Evolutionary conservation across 1,140 invertebrate genomes (phyloP).

Genomic region (Diabrotica undecimpunctata): DNA sequence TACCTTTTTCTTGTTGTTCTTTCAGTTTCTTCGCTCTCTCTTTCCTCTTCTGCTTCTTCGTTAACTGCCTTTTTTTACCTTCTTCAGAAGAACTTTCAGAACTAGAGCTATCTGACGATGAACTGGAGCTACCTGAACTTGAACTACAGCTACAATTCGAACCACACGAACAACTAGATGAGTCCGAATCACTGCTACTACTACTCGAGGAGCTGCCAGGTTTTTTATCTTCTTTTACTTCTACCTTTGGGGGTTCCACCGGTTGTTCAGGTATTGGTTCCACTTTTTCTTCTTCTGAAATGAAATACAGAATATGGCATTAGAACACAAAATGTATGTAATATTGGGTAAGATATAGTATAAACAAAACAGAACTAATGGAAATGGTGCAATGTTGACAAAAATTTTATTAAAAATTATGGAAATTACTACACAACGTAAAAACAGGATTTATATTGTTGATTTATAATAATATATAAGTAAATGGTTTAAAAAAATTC

Average conservation of each 20-base stretch:
- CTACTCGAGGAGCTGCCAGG: constrained; percentile 53
- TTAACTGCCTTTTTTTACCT: constrained; percentile 48
- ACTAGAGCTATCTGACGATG: constrained; percentile 67
- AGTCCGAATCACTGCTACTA: constrained; percentile 70
- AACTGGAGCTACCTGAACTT: constrained; percentile 55
- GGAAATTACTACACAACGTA: too few species aligned
- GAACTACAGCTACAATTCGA: constrained; percentile 74
- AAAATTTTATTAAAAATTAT: too few species aligned
- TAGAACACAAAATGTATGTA: too few species aligned
- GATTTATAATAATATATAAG: too few species aligned
- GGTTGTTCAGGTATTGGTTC: constrained; percentile 20
- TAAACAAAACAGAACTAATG: too few species aligned
- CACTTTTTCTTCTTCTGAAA: constrained; percentile 7
- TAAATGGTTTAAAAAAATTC: too few species aligned
- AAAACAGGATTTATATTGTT: too few species aligned
- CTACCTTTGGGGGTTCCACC: constrained; percentile 1
- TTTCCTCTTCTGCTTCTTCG: constrained; percentile 47
- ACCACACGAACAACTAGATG: constrained; percentile 72
- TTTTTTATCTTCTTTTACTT: constrained; percentile 27
- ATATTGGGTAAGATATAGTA: too few species aligned
- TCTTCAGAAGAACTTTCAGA: constrained; percentile 62
- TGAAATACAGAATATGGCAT: background rate
- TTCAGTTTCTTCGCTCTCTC: constrained; percentile 46
- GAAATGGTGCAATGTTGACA: too few species aligned
- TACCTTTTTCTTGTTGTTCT: constrained; percentile 42